Percentiles rank a stretch among this genome's conserved stretches.
These are phyloP conservation scores for Xylocampa areola DNA, from an alignment of 2,888 invertebrate species.

Conservation along the genomic window DNA sequence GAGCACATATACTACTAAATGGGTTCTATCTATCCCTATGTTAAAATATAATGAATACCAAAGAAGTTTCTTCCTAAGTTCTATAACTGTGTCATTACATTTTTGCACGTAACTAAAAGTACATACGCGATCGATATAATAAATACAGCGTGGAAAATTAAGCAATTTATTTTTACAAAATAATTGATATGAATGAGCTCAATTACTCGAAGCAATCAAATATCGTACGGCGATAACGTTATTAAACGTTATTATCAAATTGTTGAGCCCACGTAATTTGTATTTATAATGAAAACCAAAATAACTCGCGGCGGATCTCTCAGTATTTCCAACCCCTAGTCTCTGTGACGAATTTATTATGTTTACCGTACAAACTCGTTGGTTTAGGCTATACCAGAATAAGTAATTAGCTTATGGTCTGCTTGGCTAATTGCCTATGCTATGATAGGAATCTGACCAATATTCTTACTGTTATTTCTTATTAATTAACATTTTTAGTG, in stretches of 20 bases:
- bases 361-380: conserved; percentile 15
- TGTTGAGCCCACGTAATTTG: conserved; percentile 21
- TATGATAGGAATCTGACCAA: neutral
- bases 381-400: conserved; percentile 11
- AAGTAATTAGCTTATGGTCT: conserved; percentile 21
- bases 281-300: conserved; percentile 33
- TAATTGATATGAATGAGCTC: conserved; percentile 28
- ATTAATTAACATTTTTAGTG: no score
- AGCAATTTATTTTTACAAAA: conserved; percentile 16
- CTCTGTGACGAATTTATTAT: conserved; percentile 14
- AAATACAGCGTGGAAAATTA: conserved; percentile 10
- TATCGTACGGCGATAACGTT: conserved; percentile 12
- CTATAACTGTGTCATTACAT: no score
- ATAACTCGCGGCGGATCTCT: conserved; percentile 9
- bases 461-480: neutral
- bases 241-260: conserved; percentile 21
- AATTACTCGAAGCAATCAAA: conserved; percentile 34
- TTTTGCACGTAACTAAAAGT: no score
- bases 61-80: no score
- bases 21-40: no score
- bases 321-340: neutral
- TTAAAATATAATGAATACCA: no score
- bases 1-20: no score
- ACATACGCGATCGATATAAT: no score
- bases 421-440: conserved; percentile 5